phyloP scores from a whole-genome alignment of 2,113 vertebrate species.

The Rhynchopsitta pachyrhyncha region DNA sequence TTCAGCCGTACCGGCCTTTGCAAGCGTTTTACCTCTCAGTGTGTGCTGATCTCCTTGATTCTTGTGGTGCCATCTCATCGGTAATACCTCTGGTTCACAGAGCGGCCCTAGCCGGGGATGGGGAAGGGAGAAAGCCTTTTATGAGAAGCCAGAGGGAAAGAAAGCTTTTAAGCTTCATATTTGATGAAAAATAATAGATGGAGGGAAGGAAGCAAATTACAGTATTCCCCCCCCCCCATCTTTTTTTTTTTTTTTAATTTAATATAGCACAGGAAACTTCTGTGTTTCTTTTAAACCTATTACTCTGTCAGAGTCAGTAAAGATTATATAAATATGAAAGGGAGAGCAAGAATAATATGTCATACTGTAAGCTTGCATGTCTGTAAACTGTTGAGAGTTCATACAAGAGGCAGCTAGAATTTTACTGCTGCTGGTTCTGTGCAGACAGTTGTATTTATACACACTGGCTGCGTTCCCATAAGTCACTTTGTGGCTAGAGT shows the following conservation, averaged over 20 bases:
- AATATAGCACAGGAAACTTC: neutral
- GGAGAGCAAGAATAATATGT: fast-evolving
- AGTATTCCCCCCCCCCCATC: neutral
- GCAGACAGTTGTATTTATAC: constrained; percentile 18
- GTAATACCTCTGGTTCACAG: too few species aligned
- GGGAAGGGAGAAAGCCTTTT: neutral
- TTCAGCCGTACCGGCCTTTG: too few species aligned
- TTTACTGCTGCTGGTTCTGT: neutral
- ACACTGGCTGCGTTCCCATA: neutral
- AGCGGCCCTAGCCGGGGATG: fast-evolving
- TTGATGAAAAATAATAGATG: neutral
- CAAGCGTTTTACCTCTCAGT: fast-evolving
- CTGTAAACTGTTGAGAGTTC: neutral
- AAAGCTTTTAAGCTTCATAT: fast-evolving
- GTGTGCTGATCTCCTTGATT: neutral
- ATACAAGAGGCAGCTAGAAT: neutral
- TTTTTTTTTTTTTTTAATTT: neutral
- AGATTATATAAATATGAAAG: neutral
- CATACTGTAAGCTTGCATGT: fast-evolving
- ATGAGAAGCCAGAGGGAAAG: too few species aligned
- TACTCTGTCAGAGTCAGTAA: neutral
- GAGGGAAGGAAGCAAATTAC: neutral
- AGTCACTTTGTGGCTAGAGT: neutral
- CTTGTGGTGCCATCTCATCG: fast-evolving
- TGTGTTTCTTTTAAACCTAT: neutral